phyloP scores from a whole-genome alignment of 2,113 vertebrate genomes.

The Microcebus jonahi region DNA sequence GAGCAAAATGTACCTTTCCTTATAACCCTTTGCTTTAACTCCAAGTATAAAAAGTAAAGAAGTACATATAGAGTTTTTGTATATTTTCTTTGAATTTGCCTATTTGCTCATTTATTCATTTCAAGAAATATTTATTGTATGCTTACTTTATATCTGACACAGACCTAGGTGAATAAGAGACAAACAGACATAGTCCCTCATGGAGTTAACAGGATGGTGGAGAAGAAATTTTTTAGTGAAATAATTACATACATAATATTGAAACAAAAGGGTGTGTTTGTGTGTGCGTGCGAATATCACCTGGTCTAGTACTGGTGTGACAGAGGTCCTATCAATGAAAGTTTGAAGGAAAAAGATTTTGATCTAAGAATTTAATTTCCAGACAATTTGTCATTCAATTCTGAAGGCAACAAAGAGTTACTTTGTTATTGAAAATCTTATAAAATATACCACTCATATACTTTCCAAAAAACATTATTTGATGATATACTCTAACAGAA shows the following conservation, averaged over 20 bases:
- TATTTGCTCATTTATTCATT: slow-evolving; percentile 26
- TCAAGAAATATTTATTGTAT: not conserved
- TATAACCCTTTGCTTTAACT: not conserved
- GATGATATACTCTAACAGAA: not conserved
- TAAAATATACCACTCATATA: not conserved
- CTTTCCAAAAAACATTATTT: not conserved
- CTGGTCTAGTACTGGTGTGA: not conserved
- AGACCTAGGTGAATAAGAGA: not conserved
- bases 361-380: slow-evolving; percentile 18
- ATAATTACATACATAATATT: not conserved
- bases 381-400: not conserved
- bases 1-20: not conserved
- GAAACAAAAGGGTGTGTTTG: not conserved
- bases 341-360: not conserved
- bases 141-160: not conserved
- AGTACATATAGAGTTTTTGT: not conserved
- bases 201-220: not conserved
- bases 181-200: not conserved
- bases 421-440: slow-evolving; percentile 6
- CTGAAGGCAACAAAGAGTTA: not conserved
- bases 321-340: not conserved
- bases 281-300: not conserved
- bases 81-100: not conserved
- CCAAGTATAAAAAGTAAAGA: not conserved
- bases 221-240: not conserved